Evolutionary conservation across 2,888 invertebrate species (phyloP).

Genomic region (Stenodera caucasica): DNA sequence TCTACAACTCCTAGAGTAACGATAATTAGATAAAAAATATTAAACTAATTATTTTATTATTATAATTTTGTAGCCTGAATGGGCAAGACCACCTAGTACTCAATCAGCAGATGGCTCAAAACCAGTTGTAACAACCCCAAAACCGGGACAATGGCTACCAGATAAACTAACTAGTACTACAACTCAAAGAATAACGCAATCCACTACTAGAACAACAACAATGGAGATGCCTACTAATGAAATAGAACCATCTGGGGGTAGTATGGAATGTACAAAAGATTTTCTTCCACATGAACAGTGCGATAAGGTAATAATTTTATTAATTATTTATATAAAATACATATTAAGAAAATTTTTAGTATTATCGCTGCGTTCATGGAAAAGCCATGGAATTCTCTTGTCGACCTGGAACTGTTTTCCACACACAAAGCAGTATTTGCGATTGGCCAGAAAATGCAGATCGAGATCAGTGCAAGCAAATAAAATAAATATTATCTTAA

Average conservation of each 20-base stretch:
- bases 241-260: slow-evolving; percentile 32
- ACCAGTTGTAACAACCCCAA: slow-evolving; percentile 39
- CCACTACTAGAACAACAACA: slow-evolving; percentile 27
- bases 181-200: slow-evolving; percentile 27
- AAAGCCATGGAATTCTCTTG: slow-evolving; percentile 74
- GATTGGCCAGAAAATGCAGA: slow-evolving; percentile 80
- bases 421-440: slow-evolving; percentile 70
- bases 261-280: slow-evolving; percentile 60
- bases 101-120: slow-evolving; percentile 51
- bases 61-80: slow-evolving; percentile 66
- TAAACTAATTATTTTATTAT: background rate
- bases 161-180: slow-evolving; percentile 30
- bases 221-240: slow-evolving; percentile 28
- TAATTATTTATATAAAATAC: background rate
- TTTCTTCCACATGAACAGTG: slow-evolving; percentile 64
- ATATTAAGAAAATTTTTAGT: slow-evolving; percentile 61
- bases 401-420: slow-evolving; percentile 74
- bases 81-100: slow-evolving; percentile 79
- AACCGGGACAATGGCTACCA: slow-evolving; percentile 45
- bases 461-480: slow-evolving; percentile 60
- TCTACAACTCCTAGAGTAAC: slow-evolving; percentile 71
- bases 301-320: slow-evolving; percentile 55
- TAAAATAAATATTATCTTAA: slow-evolving; percentile 5
- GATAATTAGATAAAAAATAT: background rate
- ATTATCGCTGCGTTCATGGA: slow-evolving; percentile 83